Evolutionary conservation across 2,888 invertebrate genomes (phyloP).

Genomic region (Ornithoptera priamus): DNA sequence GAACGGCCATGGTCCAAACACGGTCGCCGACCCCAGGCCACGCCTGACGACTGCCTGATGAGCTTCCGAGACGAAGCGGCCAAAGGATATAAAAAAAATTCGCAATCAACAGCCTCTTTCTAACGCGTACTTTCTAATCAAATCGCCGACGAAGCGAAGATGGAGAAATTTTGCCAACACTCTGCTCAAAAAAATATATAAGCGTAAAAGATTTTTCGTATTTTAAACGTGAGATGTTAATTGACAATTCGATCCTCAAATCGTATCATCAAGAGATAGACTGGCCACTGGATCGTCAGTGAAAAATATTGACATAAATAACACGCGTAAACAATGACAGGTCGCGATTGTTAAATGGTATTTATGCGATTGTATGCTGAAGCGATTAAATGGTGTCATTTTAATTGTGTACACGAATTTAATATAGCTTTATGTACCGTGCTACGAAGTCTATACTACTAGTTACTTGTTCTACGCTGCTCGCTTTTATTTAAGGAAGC

Average conservation of each 20-base stretch:
- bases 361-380: conserved; percentile 5
- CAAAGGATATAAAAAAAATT: conserved; percentile 13
- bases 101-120: too few species aligned
- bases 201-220: too few species aligned
- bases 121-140: too few species aligned
- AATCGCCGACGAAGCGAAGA: too few species aligned
- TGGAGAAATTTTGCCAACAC: too few species aligned
- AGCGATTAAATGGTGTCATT: conserved; percentile 1
- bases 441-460: neutral
- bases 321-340: conserved; percentile 6
- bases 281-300: neutral
- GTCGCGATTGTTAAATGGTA: conserved; percentile 9
- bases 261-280: neutral
- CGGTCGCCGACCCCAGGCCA: conserved; percentile 65
- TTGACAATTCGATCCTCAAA: too few species aligned
- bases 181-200: too few species aligned
- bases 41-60: conserved; percentile 60
- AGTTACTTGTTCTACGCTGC: too few species aligned
- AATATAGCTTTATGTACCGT: neutral
- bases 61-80: conserved; percentile 46
- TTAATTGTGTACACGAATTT: neutral
- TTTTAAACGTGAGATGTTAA: too few species aligned
- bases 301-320: conserved; percentile 7
- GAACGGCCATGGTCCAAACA: conserved; percentile 69
- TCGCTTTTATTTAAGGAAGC: too few species aligned